Conservation (phyloP, 64 coral and sea anemone species). For the Hydrozoanthus tunicans region DNA sequence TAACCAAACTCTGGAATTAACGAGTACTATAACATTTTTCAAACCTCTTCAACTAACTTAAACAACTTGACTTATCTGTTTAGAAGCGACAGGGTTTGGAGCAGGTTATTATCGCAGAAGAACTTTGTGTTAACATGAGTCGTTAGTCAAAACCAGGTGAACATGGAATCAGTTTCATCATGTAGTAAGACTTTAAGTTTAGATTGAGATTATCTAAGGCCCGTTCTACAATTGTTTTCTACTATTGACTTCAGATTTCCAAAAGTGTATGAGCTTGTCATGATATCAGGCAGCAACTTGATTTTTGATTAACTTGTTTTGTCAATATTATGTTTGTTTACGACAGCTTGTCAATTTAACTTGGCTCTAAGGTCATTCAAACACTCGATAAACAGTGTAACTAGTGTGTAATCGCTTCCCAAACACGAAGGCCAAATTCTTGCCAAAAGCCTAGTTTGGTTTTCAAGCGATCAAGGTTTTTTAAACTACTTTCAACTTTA, state of each 20-base stretch:
- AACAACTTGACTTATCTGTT: not conserved
- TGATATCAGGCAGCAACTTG: not conserved
- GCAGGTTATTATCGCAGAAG: too few species aligned
- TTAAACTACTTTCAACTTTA: too few species aligned
- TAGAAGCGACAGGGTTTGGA: too few species aligned
- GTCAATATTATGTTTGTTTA: too few species aligned
- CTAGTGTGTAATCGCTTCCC: too few species aligned
- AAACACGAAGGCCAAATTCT: too few species aligned
- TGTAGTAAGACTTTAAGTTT: slow-evolving; percentile 9
- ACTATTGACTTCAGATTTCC: not conserved
- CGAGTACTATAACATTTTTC: not conserved
- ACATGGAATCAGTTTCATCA: not conserved
- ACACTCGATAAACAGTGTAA: too few species aligned
- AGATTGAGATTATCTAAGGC: slow-evolving; percentile 1
- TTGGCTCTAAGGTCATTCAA: too few species aligned
- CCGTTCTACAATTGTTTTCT: slow-evolving; percentile 6
- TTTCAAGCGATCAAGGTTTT: too few species aligned
- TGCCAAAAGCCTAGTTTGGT: too few species aligned
- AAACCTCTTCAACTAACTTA: too few species aligned
- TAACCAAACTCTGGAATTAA: not conserved
- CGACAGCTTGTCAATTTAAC: too few species aligned
- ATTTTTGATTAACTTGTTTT: not conserved
- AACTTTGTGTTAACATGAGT: not conserved
- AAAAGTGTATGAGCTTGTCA: not conserved
- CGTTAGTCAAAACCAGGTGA: not conserved